Conservation (phyloP, 2,113 vertebrate genomes). For the Cryptotis parvus region DNA sequence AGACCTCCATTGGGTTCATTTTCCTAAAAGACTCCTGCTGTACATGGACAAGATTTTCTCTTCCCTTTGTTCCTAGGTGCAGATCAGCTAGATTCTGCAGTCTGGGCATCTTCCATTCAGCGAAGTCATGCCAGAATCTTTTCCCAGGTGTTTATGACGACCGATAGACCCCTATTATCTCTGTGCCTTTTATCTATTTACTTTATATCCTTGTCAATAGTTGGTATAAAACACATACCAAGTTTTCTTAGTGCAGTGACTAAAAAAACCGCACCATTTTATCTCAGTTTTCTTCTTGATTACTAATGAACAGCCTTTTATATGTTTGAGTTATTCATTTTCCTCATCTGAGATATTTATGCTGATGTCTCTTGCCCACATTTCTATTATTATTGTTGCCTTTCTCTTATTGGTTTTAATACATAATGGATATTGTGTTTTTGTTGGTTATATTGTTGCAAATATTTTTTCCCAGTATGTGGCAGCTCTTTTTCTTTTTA, state of each 20-base stretch:
- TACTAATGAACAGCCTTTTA: conserved; percentile 39
- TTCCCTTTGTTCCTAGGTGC: background rate
- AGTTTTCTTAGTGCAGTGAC: conserved; percentile 4
- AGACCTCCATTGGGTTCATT: background rate
- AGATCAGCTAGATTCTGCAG: background rate
- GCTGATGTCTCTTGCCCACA: background rate
- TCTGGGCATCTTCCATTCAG: conserved; percentile 34
- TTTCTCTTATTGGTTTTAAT: conserved; percentile 47
- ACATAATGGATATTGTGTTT: conserved; percentile 9
- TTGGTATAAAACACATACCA: conserved; percentile 54
- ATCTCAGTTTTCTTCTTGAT: conserved; percentile 62
- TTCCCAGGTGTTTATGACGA: background rate
- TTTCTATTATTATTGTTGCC: background rate
- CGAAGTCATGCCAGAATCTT: background rate
- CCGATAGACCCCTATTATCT: background rate
- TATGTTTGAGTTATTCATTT: conserved; percentile 14
- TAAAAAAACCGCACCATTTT: background rate
- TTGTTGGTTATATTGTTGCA: conserved; percentile 16
- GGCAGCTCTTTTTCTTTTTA: conserved; percentile 10
- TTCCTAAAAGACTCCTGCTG: background rate
- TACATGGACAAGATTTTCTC: background rate
- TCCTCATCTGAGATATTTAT: conserved; percentile 31
- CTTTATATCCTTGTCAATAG: conserved; percentile 35
- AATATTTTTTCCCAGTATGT: conserved; percentile 26
- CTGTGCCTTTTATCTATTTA: background rate